Percentiles rank a stretch among this genome's conserved stretches.
phyloP scores from a whole-genome alignment of 2,113 vertebrate species.

The Ifrita kowaldi region DNA sequence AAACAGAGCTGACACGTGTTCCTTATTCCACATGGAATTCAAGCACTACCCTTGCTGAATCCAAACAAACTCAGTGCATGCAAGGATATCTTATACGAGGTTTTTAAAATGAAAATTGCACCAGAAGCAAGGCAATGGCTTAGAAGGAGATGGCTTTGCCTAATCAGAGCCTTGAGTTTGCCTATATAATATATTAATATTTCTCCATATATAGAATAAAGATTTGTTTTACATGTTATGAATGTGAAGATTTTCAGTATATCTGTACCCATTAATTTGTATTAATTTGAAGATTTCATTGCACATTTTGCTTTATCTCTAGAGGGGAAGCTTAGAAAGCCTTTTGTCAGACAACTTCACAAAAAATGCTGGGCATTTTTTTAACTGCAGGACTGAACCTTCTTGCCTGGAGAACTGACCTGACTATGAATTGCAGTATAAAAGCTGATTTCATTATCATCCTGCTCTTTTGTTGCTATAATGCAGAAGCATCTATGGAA shows the following conservation, averaged over 20 bases:
- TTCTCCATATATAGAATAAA: background rate
- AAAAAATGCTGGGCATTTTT: background rate
- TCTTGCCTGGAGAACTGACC: background rate
- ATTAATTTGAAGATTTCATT: background rate
- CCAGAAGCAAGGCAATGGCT: background rate
- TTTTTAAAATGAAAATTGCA: background rate
- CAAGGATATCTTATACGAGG: fast-evolving
- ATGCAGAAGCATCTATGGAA: background rate
- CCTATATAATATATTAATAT: background rate
- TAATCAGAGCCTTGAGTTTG: background rate
- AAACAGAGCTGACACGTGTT: background rate
- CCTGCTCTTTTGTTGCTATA: background rate
- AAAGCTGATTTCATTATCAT: background rate
- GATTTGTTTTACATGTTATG: background rate
- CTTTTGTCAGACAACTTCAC: background rate
- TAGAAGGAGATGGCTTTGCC: background rate
- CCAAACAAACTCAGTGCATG: background rate
- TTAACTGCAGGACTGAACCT: background rate
- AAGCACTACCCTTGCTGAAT: background rate
- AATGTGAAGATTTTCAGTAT: background rate
- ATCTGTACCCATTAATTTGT: background rate
- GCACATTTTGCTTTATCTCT: background rate
- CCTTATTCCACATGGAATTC: background rate
- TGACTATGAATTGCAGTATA: background rate
- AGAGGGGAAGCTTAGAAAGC: background rate